Evolutionary conservation across 2,888 invertebrate species (phyloP).

Genomic region (Pyrgus malvae): DNA sequence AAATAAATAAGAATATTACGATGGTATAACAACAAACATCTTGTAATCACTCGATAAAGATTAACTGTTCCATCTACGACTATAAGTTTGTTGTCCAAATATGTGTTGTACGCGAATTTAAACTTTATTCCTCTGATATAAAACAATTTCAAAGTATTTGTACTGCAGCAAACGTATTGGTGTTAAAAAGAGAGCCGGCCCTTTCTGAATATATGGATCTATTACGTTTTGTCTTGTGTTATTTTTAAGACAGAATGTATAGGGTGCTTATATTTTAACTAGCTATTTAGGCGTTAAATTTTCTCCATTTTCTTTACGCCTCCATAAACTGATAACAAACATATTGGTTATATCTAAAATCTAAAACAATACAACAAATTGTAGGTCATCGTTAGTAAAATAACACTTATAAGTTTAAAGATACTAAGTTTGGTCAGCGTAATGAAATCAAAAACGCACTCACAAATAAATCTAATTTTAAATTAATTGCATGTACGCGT

Average conservation of each 20-base stretch:
- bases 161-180: slow-evolving; percentile 36
- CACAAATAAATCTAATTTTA: neutral
- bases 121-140: slow-evolving; percentile 43
- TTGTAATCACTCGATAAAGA: slow-evolving; percentile 37
- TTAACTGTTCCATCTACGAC: slow-evolving; percentile 30
- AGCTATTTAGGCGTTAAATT: no score
- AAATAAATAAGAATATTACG: slow-evolving; percentile 11
- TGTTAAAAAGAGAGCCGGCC: slow-evolving; percentile 46
- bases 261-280: slow-evolving; percentile 44
- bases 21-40: slow-evolving; percentile 24
- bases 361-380: no score
- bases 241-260: slow-evolving; percentile 46
- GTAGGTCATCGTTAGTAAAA: no score
- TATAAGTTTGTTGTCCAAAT: neutral
- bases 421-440: no score
- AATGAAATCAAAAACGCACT: no score
- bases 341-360: no score
- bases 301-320: no score
- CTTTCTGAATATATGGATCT: slow-evolving; percentile 71
- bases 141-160: slow-evolving; percentile 33
- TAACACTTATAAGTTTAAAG: no score
- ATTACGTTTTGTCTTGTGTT: slow-evolving; percentile 63
- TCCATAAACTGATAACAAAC: no score
- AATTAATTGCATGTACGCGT: neutral
- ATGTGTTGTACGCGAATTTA: slow-evolving; percentile 38